Evolutionary conservation across 1,140 invertebrate species (phyloP).

Genomic region (Eupristina koningsbergeri): DNA sequence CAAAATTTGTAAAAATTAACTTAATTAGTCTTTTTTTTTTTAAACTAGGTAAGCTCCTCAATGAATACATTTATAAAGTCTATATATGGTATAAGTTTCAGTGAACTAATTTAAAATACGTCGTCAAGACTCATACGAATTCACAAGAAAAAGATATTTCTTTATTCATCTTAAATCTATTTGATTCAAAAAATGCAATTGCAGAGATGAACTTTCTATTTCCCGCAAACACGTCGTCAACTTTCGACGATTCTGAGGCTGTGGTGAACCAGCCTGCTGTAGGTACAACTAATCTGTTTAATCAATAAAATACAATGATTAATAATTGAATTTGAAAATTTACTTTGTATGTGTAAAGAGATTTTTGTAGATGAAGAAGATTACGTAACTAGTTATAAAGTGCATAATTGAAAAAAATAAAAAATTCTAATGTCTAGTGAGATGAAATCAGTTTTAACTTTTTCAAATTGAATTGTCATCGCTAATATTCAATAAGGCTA

Average conservation of each 20-base stretch:
- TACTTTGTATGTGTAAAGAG: not conserved
- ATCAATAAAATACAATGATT: not conserved
- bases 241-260: not conserved
- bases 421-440: not conserved
- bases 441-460: not conserved
- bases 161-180: not conserved
- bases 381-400: not conserved
- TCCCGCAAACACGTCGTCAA: slow-evolving; percentile 4
- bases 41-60: no score
- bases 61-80: no score
- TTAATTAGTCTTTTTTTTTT: no score
- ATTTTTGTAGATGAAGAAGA: not conserved
- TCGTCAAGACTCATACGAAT: not conserved
- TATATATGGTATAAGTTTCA: no score
- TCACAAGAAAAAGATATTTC: not conserved
- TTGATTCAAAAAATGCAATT: not conserved
- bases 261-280: not conserved
- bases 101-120: not conserved
- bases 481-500: no score
- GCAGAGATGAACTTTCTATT: slow-evolving; percentile 30
- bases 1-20: no score
- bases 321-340: not conserved
- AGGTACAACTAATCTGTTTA: no score
- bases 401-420: not conserved
- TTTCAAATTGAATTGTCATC: not conserved